Percentiles rank a stretch among this genome's conserved stretches.
These are phyloP conservation scores for Catocala nupta DNA, from an alignment of 2,888 invertebrate genomes.

Conservation along the genomic window DNA sequence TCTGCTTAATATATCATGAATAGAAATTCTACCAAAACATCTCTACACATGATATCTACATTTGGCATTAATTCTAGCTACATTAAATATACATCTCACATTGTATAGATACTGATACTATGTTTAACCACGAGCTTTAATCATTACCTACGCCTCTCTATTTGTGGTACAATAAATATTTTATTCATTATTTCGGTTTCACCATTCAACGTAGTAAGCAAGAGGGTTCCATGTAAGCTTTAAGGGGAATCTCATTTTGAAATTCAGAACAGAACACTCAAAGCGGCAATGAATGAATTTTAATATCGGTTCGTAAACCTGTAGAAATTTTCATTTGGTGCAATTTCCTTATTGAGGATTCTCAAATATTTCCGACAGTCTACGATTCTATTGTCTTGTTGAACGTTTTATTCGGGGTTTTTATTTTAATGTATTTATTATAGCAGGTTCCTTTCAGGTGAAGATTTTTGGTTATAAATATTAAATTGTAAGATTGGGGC, in stretches of 20 bases:
- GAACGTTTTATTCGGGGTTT: conserved; percentile 20
- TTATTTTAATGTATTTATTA: conserved; percentile 10
- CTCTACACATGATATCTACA: too few relatives aligned
- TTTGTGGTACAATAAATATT: background rate
- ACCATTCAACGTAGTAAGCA: conserved; percentile 35
- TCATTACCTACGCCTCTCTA: too few relatives aligned
- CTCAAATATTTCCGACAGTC: conserved; percentile 11
- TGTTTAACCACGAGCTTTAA: too few relatives aligned
- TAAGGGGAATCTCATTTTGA: conserved; percentile 54
- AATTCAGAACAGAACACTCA: conserved; percentile 51
- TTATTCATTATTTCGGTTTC: conserved; percentile 18
- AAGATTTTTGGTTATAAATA: background rate
- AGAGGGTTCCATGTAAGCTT: conserved; percentile 4
- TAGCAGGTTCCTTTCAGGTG: background rate
- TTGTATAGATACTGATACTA: too few relatives aligned
- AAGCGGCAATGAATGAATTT: conserved; percentile 60
- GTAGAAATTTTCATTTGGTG: conserved; percentile 39
- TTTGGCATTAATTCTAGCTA: too few relatives aligned
- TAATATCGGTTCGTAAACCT: conserved; percentile 51
- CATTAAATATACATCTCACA: too few relatives aligned
- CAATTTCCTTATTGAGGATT: conserved; percentile 27
- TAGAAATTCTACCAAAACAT: too few relatives aligned
- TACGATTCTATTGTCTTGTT: conserved; percentile 28
- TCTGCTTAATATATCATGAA: too few relatives aligned
- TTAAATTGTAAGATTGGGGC: background rate